phyloP scores from a whole-genome alignment of 2,797 vertebrate genomes.

The Mallotus villosus region DNA sequence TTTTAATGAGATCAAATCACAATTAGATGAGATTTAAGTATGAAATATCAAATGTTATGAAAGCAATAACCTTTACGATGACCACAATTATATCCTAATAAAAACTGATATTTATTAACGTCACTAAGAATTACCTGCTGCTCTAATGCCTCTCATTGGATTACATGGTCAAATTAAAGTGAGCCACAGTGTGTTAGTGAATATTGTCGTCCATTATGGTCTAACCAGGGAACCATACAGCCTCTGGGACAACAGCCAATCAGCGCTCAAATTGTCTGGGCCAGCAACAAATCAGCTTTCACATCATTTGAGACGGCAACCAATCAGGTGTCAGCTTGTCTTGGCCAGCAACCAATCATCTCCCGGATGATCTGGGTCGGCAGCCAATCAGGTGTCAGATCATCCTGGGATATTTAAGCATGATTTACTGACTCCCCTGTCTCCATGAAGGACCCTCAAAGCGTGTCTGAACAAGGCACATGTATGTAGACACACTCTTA shows the following conservation, averaged over 20 bases:
- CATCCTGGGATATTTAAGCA: not conserved
- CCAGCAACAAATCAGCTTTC: too few species aligned
- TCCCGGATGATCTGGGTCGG: too few species aligned
- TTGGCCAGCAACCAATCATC: too few species aligned
- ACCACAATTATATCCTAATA: slow-evolving; percentile 76
- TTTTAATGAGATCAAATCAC: slow-evolving; percentile 63
- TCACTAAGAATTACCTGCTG: slow-evolving; percentile 71
- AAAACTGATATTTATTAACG: slow-evolving; percentile 78
- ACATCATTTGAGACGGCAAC: too few species aligned
- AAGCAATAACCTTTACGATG: slow-evolving; percentile 76
- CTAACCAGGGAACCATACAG: not conserved
- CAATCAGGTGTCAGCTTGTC: too few species aligned
- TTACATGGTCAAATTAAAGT: slow-evolving; percentile 18
- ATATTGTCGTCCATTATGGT: not conserved
- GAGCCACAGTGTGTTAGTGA: not conserved
- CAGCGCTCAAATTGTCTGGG: not conserved
- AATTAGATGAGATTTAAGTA: slow-evolving; percentile 74
- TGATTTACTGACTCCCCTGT: not conserved
- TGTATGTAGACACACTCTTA: not conserved
- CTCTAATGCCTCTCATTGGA: slow-evolving; percentile 49
- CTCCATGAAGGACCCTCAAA: not conserved
- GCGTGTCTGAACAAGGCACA: not conserved
- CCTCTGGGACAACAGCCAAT: too few species aligned
- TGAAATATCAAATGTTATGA: slow-evolving; percentile 77
- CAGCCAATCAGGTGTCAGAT: not conserved